Evolutionary conservation across 2,888 invertebrate genomes (phyloP), one percentile per base, ranked within the genome.

Genomic region (Trichopoda pennipes): DNA sequence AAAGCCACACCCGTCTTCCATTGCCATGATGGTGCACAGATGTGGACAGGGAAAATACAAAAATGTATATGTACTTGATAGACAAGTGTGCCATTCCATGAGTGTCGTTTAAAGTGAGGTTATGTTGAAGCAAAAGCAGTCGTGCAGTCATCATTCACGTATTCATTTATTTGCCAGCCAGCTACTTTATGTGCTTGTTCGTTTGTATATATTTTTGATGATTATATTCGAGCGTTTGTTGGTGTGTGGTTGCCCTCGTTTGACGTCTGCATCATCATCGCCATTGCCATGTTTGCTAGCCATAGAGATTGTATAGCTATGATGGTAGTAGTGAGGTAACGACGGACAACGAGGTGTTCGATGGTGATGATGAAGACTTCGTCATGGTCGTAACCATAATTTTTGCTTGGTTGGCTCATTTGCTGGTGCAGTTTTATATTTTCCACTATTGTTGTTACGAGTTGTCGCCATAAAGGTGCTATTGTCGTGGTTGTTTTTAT

Each of bases 181-280:
- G 47, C 76, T 49, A 76, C 76, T 76, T 68, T 28, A 28, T 76
- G 44, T 61, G 60, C 23, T 68, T 64, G 47, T 35, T 69, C 51
- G 58, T 51, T 64, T 66, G 66, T 75, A 49, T 75, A 66, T 51
- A 61, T 61, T 69, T 60, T 74, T 63, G 55, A 56, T 56, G 70
- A 60, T 68, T 75, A 73, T 51, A 73, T 16, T 74, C 32, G 47
- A 73, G 64, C 56, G 69, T 75, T 61, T 75, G 75, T 80, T 69
- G 75, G 68, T 75, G 80, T 76, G 79, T 70, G 49, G 72, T 82
- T 76, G 79, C 82, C 81, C 79, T 82, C 82, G 82, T 79, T 82
- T 82, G 82, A 80, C 80, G 83, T 77, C 72, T 82, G 76, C 81
- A 80, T 76, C 83, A 82, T 85, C 86, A 86, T 84, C 83, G 83